phyloP scores from a whole-genome alignment of 2,113 vertebrate genomes.

The Malurus alboscapulatus region DNA sequence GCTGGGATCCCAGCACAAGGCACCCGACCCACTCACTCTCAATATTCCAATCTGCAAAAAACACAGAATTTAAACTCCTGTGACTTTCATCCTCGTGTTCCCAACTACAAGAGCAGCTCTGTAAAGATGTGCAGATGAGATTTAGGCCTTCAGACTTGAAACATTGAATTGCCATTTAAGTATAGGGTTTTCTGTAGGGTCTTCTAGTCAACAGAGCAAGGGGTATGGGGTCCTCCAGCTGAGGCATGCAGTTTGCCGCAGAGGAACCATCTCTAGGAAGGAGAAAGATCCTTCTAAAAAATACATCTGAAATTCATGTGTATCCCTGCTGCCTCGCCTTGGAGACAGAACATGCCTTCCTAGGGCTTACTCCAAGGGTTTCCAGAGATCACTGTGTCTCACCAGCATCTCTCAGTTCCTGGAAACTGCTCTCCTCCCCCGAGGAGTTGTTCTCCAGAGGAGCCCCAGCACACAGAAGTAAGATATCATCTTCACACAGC shows the following conservation, averaged over 20 bases:
- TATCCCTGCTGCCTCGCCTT: neutral
- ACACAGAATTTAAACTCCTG: neutral
- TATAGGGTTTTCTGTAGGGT: neutral
- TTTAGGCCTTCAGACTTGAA: neutral
- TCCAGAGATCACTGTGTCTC: neutral
- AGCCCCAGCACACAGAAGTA: neutral
- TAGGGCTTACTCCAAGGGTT: neutral
- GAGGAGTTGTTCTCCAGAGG: neutral
- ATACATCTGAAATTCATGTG: neutral
- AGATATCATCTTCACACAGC: neutral
- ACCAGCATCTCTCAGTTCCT: neutral
- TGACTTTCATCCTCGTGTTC: neutral
- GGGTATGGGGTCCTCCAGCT: neutral
- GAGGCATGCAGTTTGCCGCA: too few relatives aligned
- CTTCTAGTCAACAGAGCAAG: neutral
- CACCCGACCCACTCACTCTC: neutral
- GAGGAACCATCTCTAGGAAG: neutral
- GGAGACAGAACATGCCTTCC: neutral
- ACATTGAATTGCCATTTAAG: neutral
- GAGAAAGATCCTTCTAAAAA: neutral
- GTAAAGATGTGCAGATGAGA: neutral
- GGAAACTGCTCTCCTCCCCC: neutral
- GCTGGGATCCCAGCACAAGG: neutral
- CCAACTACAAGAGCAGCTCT: neutral
- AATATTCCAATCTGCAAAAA: neutral